Evolutionary conservation across 92 coral and sea anemone genomes (phyloP).

Genomic region (Ricordea florida): DNA sequence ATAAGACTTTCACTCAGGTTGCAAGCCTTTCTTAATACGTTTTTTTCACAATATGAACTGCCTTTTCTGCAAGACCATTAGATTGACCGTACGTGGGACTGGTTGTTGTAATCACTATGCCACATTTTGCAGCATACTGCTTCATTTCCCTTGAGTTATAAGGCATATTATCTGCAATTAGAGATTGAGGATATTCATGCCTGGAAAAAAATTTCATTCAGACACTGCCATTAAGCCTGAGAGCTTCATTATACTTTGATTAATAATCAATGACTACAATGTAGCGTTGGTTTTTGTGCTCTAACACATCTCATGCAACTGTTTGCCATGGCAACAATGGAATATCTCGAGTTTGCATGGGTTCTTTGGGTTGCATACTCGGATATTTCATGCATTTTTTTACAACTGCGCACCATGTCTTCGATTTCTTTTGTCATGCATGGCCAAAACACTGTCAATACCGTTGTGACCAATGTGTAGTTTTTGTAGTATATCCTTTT

Average conservation of each 20-base stretch:
- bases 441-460: constrained; percentile 31
- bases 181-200: constrained; percentile 34
- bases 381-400: constrained; percentile 23
- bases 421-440: constrained; percentile 19
- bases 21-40: too few relatives aligned
- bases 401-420: too few relatives aligned
- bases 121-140: constrained; percentile 13
- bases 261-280: constrained; percentile 26
- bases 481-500: constrained; percentile 13
- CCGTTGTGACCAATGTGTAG: constrained; percentile 32
- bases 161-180: constrained; percentile 38
- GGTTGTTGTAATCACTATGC: background rate
- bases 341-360: constrained; percentile 10
- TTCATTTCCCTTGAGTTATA: constrained; percentile 21
- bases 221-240: background rate
- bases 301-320: constrained; percentile 20
- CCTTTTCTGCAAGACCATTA: too few relatives aligned
- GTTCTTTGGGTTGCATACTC: constrained; percentile 23
- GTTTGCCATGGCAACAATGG: constrained; percentile 18
- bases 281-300: constrained; percentile 4
- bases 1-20: too few relatives aligned
- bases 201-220: constrained; percentile 22
- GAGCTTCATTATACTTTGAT: constrained; percentile 15
- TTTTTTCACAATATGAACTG: too few relatives aligned
- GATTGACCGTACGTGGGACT: too few relatives aligned